These are phyloP conservation scores for Brachyrhaphis roseni DNA, from an alignment of 2,797 vertebrate species.

Conservation along the genomic window DNA sequence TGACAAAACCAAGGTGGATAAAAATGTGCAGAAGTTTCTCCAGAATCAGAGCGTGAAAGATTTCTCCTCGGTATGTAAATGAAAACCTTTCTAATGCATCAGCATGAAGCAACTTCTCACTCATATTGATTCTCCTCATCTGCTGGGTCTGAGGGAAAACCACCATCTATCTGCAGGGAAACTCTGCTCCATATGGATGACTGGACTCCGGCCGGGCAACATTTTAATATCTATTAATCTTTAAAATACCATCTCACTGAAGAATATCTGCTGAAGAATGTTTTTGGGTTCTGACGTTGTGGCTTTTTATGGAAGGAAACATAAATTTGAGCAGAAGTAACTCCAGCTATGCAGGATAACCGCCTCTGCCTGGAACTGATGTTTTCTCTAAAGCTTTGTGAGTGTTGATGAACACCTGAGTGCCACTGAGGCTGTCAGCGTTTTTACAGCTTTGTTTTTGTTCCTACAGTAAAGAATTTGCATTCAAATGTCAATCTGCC, in stretches of 20 bases:
- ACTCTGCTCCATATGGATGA: slow-evolving; percentile 62
- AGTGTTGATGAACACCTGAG: slow-evolving; percentile 27
- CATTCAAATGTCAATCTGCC: slow-evolving; percentile 19
- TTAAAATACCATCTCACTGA: not conserved
- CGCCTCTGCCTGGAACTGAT: not conserved
- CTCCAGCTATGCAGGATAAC: not conserved
- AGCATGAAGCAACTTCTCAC: slow-evolving; percentile 41
- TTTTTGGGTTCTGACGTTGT: not conserved
- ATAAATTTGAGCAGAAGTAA: not conserved
- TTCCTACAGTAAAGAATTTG: not conserved
- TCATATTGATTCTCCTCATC: slow-evolving; percentile 64
- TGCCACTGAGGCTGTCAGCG: slow-evolving; percentile 12
- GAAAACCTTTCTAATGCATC: slow-evolving; percentile 36
- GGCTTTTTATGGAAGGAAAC: not conserved
- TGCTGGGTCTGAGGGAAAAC: slow-evolving; percentile 21
- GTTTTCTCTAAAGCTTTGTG: slow-evolving; percentile 8
- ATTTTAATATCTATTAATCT: not conserved
- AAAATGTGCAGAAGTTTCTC: not conserved
- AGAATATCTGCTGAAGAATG: not conserved
- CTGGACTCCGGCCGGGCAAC: slow-evolving; percentile 15
- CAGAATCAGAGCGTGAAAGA: not conserved
- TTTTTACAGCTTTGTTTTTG: not conserved
- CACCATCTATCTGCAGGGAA: slow-evolving; percentile 40
- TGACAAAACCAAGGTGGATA: not conserved
- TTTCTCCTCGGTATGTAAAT: slow-evolving; percentile 43